These are phyloP conservation scores for Nothoprocta pentlandii DNA, from an alignment of 2,113 vertebrate genomes.

Conservation along the genomic window DNA sequence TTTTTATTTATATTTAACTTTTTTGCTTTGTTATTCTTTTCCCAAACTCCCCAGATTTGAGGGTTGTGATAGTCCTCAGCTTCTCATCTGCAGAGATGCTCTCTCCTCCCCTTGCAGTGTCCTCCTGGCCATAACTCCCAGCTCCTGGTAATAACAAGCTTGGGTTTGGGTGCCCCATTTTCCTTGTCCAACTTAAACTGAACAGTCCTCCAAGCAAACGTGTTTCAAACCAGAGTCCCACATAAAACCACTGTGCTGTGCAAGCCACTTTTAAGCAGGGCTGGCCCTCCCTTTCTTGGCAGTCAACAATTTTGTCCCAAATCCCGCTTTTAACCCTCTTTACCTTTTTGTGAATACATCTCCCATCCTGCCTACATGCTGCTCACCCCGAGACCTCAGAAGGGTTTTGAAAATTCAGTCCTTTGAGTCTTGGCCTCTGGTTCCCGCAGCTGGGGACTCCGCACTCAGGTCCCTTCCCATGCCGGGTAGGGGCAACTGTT, in stretches of 20 bases:
- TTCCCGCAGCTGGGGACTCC: not conserved
- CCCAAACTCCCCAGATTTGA: not conserved
- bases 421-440: not conserved
- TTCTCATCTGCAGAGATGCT: not conserved
- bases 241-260: rapidly evolving
- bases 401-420: not conserved
- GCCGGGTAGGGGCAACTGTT: not conserved
- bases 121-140: rapidly evolving
- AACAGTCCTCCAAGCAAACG: not conserved
- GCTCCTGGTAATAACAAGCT: not conserved
- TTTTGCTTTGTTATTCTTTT: slow-evolving; percentile 32
- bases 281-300: not conserved
- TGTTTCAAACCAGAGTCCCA: not conserved
- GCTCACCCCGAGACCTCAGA: not conserved
- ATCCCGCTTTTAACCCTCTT: rapidly evolving
- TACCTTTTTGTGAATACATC: not conserved
- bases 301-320: not conserved
- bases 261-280: not conserved
- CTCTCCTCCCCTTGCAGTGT: not conserved
- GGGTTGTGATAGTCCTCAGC: not conserved
- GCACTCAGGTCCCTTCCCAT: not conserved
- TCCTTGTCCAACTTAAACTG: not conserved
- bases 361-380: not conserved
- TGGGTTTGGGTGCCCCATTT: not conserved
- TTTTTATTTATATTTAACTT: slow-evolving; percentile 17